Base-by-base conservation (phyloP, 2,797 vertebrate genomes). In the Pseudocheirus occidentalis region DNA sequence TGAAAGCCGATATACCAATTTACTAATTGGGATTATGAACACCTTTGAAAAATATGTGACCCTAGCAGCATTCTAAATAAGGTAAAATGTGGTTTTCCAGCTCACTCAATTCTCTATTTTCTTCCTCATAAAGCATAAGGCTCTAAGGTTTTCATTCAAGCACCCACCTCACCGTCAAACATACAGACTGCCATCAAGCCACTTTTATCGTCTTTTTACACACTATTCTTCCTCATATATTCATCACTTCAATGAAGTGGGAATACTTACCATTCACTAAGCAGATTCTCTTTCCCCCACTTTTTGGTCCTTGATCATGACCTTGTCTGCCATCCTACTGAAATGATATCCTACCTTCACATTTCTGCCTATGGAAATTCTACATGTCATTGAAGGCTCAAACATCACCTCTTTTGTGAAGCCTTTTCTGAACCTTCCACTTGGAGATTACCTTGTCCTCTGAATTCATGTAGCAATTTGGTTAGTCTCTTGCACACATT, bases 41-140 rank as follows among this genome's bases (percentile, higher is more conserved):
- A 31, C 40, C 10, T 90, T 95, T 95, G 62, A n/a, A 94, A 93
- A 95, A 93, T n/a, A 66, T 95, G 87, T 34, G n/a, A 94, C 58
- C 81, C 18, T 58, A 91, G 29, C 96, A 87, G 27, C 96, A 94
- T 95, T 93, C 93, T 31, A 96, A 14, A 92, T 53, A 89, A 55
- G 21, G 10, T 18, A 92, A 55, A 92, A 62, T 90, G 54, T 91
- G 18, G 3, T 81, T 81, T 18, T 7, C 21, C 11, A 81, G 18
- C 18, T 46, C 18, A 2, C 66, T 81, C 2, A 14, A 81, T 81
- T 81, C 18, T 21, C 6, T 6, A 46, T 81, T 81, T 12, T 18
- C n/a, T 40, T 40, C 18, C n/a, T 46, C n/a, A 40, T 18, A 81
- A 81, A 81, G 5, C 12, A 31, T 62, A 34, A 34, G 14, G 4